A percentile compares a stretch with the other conserved stretches of the same genome.
Conservation (phyloP, 2,888 invertebrate genomes). For the Tetropium fuscum region DNA sequence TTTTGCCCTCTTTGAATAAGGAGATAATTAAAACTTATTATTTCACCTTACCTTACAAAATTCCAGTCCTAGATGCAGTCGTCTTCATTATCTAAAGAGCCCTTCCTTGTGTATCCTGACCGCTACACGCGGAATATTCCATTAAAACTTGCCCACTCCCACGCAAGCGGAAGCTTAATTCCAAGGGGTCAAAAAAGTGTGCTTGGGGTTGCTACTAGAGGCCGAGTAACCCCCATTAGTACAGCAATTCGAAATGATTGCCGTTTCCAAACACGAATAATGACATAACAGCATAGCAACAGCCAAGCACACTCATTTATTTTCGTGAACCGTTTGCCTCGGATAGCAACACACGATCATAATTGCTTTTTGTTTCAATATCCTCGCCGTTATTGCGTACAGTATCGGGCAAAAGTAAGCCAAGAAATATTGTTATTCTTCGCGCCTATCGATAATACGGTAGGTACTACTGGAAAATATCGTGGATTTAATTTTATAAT, state of each 20-base stretch:
- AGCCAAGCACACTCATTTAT: constrained; percentile 13
- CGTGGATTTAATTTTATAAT: not conserved
- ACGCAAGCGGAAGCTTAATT: constrained; percentile 1
- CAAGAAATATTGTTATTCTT: not conserved
- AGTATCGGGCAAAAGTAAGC: constrained; percentile 2
- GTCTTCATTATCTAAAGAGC: too few species aligned
- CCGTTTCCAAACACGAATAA: constrained; percentile 16
- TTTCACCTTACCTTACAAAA: too few species aligned
- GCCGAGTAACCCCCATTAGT: constrained; percentile 8
- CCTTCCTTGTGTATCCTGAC: constrained; percentile 3
- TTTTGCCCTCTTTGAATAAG: too few species aligned
- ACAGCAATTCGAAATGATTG: constrained; percentile 18
- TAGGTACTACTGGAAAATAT: not conserved
- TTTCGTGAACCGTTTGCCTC: constrained; percentile 5
- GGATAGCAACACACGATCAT: constrained; percentile 9
- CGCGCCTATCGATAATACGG: not conserved
- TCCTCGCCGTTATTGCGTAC: not conserved
- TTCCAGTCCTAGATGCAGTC: too few species aligned
- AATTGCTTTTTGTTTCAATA: constrained; percentile 7
- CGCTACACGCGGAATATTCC: constrained; percentile 3
- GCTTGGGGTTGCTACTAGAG: not conserved
- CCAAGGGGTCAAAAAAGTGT: constrained; percentile 11
- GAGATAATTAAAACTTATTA: too few species aligned
- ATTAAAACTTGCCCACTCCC: constrained; percentile 11
- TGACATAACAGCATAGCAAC: constrained; percentile 21